Base-by-base conservation (phyloP, 2,113 vertebrate species). In the Myanophis thanlyinensis region DNA sequence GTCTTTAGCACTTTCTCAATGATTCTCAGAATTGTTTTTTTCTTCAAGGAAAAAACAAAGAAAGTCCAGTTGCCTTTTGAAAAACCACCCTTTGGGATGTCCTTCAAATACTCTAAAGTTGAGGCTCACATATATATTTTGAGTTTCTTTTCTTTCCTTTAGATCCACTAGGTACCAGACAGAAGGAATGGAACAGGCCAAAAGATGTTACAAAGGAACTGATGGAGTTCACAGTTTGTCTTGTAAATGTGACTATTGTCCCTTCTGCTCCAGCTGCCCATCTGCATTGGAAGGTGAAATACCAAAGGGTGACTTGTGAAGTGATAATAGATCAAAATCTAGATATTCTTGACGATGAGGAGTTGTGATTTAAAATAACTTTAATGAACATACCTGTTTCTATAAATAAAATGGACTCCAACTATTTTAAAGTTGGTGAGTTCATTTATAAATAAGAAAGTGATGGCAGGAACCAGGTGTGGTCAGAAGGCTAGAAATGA, bases 251-350 rank as follows among this genome's bases (percentile, higher is more conserved):
- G 91, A 97, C 97, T 0, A 89, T 91, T 0, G 94, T 98, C 13
- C 97, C 97, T 1, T 97, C 97, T 0, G 0, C 93, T 0, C 97
- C 98, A 0, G 93, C 97, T 0, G 98, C 98, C 25, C 93, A 90
- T 25, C 96, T 98, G 12, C 97, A 95, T 80, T 99, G 98, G 98
- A 97, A 93, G 98, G 98, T 99, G 25, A 54, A 9, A 11, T 20
- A 47, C 6, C 73, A 49, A 51, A n/a, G 27, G 51, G 48, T 27
- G 40, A 40, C 12, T 27, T 15, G 10, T 25, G 18, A 35, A 35
- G 51, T 18, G 5, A 44, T 35, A n/a, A 25, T 25, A 1, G 44
- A 22, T 35, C 51, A 59, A 9, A 35, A 35, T 18, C 13, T 59
- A 30, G n/a, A 15, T 27, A 73, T 56, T 49, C 3, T 49, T 44